These are phyloP conservation scores for Piscicola geometra DNA, from an alignment of 2,888 invertebrate genomes.

Conservation along the genomic window DNA sequence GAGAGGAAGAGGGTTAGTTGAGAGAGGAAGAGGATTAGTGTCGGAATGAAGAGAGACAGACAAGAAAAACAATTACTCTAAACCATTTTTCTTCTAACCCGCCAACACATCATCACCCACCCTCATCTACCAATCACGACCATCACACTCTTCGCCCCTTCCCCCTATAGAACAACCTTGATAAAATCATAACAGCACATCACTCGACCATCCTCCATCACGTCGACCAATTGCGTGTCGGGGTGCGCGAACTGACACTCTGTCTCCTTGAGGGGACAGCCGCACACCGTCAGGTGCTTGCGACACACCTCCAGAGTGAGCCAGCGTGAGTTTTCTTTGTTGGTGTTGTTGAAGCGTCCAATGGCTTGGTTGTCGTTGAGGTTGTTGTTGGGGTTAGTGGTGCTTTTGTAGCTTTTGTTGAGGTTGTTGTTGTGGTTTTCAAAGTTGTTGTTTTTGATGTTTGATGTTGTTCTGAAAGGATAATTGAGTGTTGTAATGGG, in stretches of 20 bases:
- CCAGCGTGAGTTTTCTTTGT: conserved; percentile 26
- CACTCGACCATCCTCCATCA: conserved; percentile 21
- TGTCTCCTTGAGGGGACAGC: conserved; percentile 6
- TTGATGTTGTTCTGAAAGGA: too few species aligned
- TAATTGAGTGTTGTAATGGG: too few species aligned
- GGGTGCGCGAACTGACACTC: conserved; percentile 25
- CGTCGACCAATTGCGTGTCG: neutral
- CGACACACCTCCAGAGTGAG: conserved; percentile 26
- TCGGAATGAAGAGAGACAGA: too few species aligned
- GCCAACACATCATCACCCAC: neutral
- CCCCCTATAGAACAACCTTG: conserved; percentile 2
- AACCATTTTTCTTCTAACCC: too few species aligned
- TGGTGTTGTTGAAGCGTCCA: neutral
- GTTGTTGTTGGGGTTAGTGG: neutral
- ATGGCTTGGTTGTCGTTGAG: neutral
- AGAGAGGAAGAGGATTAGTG: too few species aligned
- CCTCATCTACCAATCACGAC: too few species aligned
- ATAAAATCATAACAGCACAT: conserved; percentile 33
- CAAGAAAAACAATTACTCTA: too few species aligned
- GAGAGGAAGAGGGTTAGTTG: too few species aligned
- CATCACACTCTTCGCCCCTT: too few species aligned
- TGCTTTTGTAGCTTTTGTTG: too few species aligned
- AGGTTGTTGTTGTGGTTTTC: too few species aligned
- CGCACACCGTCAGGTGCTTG: neutral
- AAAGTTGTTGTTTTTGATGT: too few species aligned